Evolutionary conservation across 2,113 vertebrate genomes (phyloP), one percentile per base, ranked within the genome.

Genomic region (Phalacrocorax carbo): DNA sequence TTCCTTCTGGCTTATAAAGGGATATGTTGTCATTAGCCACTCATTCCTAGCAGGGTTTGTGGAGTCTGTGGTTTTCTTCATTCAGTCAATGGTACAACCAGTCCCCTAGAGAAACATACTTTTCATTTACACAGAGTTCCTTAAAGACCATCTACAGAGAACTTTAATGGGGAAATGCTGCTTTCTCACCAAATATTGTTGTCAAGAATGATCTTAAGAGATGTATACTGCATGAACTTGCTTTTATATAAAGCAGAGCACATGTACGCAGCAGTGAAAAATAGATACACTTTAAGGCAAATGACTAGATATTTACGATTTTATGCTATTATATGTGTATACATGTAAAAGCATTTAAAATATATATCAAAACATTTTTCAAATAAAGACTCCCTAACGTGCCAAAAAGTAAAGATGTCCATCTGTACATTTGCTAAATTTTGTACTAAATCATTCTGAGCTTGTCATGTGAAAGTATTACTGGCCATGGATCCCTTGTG

Each of bases 181-280:
- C n/a, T 94, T 92, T 97, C 84, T 95, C 64, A 89, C 73, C 68
- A 86, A 97, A 42, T 97, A 96, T 83, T 94, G 58, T 65, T 64
- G 13, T 76, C 75, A 98, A 71, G 90, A 97, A 82, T 66, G 30
- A 48, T 82, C 76, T 96, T 92, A 42, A 58, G 66, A 94, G 34
- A 72, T 38, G 19, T 54, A 46, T 38, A 66, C 76, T 94, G 82
- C 61, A 84, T 40, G 30, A 86, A 71, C 5, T 61, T 51, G 7
- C 3, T 88, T 96, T 96, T 94, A 93, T 96, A 94, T 96, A 96
- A 96, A 97, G 38, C 46, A 86, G 26, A 96, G 46, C 70, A 92
- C 64, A 90, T 64, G 32, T 80, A 75, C 18, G 27, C 13, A 65
- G 8, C 30, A 94, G 51, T 91, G 73, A 95, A 96, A 91, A 92